Evolutionary conservation across 2,888 invertebrate species (phyloP), one percentile per base, ranked within the genome.

Genomic region (Baronia brevicornis): DNA sequence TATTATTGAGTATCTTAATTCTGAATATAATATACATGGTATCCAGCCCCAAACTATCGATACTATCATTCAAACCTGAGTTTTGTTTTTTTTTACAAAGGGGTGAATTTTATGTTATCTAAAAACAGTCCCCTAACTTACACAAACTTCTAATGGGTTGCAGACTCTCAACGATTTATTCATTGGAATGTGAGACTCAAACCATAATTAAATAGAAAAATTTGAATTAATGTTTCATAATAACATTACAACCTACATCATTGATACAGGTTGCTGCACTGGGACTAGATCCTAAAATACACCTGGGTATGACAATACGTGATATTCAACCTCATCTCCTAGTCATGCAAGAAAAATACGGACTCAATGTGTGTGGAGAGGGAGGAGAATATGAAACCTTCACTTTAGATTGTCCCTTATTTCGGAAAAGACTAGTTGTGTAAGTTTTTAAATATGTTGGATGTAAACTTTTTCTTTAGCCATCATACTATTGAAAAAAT

Each of bases 371-470:
- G 21, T 98, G 97, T 77, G 99, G 99, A 9, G 99, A 99, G 84
- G 99, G 99, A 25, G 99, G 99, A 30, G 99, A 99, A 77, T 99
- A 97, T 68, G 99, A 99, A 84, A 96, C 98, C 14, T 94, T 99
- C 68, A 97, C 97, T 4, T 84, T 98, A 40, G 97, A 99, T 85
- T 98, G 98, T 75, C 98, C 98, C 3, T 86, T 99, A 40, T 98
- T 97, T 82, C 91, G 89, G 65, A 95, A 95, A 74, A 89, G 90
- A 63, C 91, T 98, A 74, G 88, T 93, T 48, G 88, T 97, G 96
- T 96, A 85, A 91, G 94, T 90, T 58, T 33, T 17, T 12, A 5
- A 15, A 15, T 23, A 5, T 24, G 7, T 11, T 17, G 18, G 9
- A 15, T 17, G 20, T 8, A 33, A 17, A 23, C 20, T 32, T 22